Conservation (phyloP, 2,113 vertebrate species). For the Gambusia affinis region DNA sequence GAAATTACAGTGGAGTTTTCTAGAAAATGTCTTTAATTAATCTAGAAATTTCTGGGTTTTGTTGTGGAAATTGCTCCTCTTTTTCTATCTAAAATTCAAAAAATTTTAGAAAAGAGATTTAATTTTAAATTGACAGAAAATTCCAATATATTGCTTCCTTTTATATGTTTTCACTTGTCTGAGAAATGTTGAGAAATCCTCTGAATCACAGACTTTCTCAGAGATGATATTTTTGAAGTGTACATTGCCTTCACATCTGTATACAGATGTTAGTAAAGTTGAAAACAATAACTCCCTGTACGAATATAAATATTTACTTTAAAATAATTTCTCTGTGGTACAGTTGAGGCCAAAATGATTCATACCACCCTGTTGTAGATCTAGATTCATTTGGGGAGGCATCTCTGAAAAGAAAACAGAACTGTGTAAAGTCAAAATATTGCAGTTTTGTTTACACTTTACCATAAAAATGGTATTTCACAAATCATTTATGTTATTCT, state of each 20-base stretch:
- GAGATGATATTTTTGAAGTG: background rate
- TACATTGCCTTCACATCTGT: background rate
- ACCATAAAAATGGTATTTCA: too few relatives aligned
- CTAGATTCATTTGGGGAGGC: background rate
- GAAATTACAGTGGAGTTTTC: too few relatives aligned
- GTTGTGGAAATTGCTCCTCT: too few relatives aligned
- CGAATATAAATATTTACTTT: constrained; percentile 1
- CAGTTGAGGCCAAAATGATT: background rate
- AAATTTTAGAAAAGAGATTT: background rate
- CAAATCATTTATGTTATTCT: too few relatives aligned
- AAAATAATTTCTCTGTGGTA: background rate
- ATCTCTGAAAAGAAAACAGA: too few relatives aligned
- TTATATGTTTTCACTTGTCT: constrained; percentile 7
- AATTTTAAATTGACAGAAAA: background rate
- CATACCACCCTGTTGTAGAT: background rate
- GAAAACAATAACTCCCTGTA: background rate
- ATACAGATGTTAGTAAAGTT: background rate
- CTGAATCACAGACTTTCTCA: background rate
- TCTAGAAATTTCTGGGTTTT: too few relatives aligned
- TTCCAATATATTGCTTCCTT: background rate
- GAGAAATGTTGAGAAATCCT: constrained; percentile 6
- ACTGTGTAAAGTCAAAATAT: too few relatives aligned
- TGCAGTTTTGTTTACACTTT: too few relatives aligned
- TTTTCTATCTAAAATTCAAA: too few relatives aligned
- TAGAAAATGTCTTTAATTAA: too few relatives aligned